Evolutionary conservation across 2,888 invertebrate species (phyloP).

Genomic region (Cantharis rustica): DNA sequence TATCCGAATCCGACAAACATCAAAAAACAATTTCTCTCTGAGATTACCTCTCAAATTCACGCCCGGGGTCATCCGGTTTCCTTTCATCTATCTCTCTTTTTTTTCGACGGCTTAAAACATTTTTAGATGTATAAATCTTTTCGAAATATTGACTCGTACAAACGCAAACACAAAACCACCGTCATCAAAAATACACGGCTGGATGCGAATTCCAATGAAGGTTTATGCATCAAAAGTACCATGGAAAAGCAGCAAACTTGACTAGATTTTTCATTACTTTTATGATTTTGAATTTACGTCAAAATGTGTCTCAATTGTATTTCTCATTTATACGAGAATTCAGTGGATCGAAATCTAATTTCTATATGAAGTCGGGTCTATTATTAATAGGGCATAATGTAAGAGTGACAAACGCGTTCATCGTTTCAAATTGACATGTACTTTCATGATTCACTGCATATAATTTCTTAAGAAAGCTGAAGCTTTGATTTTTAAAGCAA

Average conservation of each 20-base stretch:
- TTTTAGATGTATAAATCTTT: conserved; percentile 39
- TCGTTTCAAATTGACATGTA: conserved; percentile 34
- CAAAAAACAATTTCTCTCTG: conserved; percentile 42
- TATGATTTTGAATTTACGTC: not conserved
- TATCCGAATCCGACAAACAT: conserved; percentile 36
- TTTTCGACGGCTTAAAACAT: conserved; percentile 37
- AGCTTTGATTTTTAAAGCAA: conserved; percentile 26
- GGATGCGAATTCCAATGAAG: conserved; percentile 28
- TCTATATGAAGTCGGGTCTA: conserved; percentile 23
- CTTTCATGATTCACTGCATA: conserved; percentile 33
- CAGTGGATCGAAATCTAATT: conserved; percentile 27
- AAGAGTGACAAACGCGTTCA: conserved; percentile 32
- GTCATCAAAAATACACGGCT: conserved; percentile 19
- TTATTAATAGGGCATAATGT: conserved; percentile 33
- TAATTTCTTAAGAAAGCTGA: conserved; percentile 18
- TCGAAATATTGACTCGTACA: conserved; percentile 18
- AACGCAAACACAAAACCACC: conserved; percentile 9
- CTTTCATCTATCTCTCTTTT: conserved; percentile 33
- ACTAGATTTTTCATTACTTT: not conserved
- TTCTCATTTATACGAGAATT: conserved; percentile 6
- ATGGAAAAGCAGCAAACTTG: not conserved
- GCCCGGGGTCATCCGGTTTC: conserved; percentile 40
- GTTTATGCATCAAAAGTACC: not conserved
- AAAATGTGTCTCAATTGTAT: not conserved
- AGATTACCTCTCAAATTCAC: conserved; percentile 45